Evolutionary conservation across 2,113 vertebrate species (phyloP).

Genomic region (Corydoras sp.): DNA sequence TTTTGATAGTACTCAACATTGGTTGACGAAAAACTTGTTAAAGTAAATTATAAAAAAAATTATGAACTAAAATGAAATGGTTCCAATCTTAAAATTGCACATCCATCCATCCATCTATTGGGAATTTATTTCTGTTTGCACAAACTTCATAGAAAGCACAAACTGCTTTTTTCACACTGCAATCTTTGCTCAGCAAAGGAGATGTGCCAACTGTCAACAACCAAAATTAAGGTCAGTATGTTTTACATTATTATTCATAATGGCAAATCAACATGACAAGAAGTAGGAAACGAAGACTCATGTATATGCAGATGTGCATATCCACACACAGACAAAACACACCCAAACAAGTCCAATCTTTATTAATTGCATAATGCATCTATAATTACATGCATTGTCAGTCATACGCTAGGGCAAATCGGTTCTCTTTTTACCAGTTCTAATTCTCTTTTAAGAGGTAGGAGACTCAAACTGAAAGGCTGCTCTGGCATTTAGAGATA

Average conservation of each 20-base stretch:
- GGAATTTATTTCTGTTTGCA: not conserved
- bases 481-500: constrained; percentile 41
- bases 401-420: constrained; percentile 32
- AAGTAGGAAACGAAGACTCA: not conserved
- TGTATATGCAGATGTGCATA: not conserved
- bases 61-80: too few relatives aligned
- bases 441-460: constrained; percentile 36
- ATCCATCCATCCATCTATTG: constrained; percentile 6
- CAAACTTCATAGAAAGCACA: constrained; percentile 18
- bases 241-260: constrained; percentile 47
- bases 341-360: constrained; percentile 26
- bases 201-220: constrained; percentile 6
- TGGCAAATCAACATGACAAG: constrained; percentile 22
- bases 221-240: not conserved
- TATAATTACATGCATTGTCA: constrained; percentile 38
- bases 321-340: not conserved
- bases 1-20: too few relatives aligned
- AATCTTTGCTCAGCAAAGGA: constrained; percentile 8
- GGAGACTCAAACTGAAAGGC: constrained; percentile 23
- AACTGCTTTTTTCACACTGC: constrained; percentile 22
- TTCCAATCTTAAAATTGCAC: too few relatives aligned
- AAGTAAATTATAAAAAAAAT: too few relatives aligned
- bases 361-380: constrained; percentile 35
- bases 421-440: constrained; percentile 18
- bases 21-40: too few relatives aligned